Base-by-base conservation (phyloP, 2,113 vertebrate genomes). In the Diadophis punctatus region DNA sequence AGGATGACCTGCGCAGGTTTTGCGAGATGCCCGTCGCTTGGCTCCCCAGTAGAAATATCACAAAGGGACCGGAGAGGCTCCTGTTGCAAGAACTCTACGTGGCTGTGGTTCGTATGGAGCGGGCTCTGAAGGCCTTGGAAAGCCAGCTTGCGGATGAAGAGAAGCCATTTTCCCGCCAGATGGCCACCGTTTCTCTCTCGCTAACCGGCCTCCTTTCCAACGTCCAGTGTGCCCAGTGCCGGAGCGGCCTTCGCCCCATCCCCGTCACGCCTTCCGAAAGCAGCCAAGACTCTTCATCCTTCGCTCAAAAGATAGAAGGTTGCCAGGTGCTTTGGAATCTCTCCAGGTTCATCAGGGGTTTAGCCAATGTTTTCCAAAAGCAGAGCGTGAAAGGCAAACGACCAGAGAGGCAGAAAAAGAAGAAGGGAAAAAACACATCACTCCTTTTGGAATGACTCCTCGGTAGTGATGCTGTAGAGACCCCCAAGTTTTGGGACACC, bases 291-390 rank as follows among this genome's bases (percentile, higher is more conserved):
- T 52, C 55, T 30, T 52, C 8, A 3, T 3, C 86, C 30, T 97
- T 96, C 90, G 58, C 1, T 3, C 93, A 94, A 88, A 97, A 97
- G 92, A n/a, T 96, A 8, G 89, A 96, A n/a, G 96, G 96, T 0
- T 97, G 97, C 90, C 92, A 1, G 14, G 87, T 93, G 56, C 93
- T 97, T 48, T 93, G 95, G 93, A 94, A 86, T 68, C 97, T 96
- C 0, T 7, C 93, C 0, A 89, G 43, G 56, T 96, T 97, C 94
- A 91, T 96, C 91, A 60, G 34, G 68, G 84, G 87, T 27, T 94
- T 96, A 92, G 94, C 20, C 0, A 1, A 51, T 2, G 90, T 63
- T 88, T 87, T 96, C 92, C 52, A 87, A 34, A 9, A 6, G 22
- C 46, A 51, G 51, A 4, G 3, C 3, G 10, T 18, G 87, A 90